These are phyloP conservation scores for Heliconius charithonia DNA, from an alignment of 2,888 invertebrate genomes.

Conservation along the genomic window DNA sequence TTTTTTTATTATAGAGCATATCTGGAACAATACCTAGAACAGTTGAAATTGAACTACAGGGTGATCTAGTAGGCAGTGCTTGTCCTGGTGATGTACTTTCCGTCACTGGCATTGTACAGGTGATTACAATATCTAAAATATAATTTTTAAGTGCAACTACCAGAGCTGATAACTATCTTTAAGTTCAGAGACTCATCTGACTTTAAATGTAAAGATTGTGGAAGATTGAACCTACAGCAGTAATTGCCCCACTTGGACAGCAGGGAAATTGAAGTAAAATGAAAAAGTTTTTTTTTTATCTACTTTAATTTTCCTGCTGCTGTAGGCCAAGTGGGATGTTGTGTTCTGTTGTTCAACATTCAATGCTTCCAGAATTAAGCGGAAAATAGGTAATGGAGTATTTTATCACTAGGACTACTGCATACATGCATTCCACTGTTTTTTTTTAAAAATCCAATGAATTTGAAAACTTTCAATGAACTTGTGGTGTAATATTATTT, in stretches of 20 bases:
- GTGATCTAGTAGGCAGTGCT: constrained; percentile 92
- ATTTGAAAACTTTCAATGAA: not conserved
- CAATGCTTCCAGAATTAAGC: not conserved
- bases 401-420: not conserved
- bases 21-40: constrained; percentile 89
- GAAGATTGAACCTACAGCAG: no score
- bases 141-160: not conserved
- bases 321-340: no score
- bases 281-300: no score
- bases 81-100: constrained; percentile 95
- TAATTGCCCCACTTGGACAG: no score
- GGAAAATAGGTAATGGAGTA: not conserved
- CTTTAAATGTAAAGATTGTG: no score
- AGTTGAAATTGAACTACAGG: constrained; percentile 92
- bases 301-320: no score
- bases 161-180: no score
- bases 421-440: not conserved
- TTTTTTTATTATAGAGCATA: constrained; percentile 73
- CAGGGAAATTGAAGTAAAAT: no score
- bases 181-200: no score
- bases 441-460: no score
- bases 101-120: constrained; percentile 93
- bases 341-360: no score
- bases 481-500: constrained; percentile 26
- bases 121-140: constrained; percentile 55